phyloP scores from a whole-genome alignment of 2,888 invertebrate genomes.

The Drosophila neonasuta region DNA sequence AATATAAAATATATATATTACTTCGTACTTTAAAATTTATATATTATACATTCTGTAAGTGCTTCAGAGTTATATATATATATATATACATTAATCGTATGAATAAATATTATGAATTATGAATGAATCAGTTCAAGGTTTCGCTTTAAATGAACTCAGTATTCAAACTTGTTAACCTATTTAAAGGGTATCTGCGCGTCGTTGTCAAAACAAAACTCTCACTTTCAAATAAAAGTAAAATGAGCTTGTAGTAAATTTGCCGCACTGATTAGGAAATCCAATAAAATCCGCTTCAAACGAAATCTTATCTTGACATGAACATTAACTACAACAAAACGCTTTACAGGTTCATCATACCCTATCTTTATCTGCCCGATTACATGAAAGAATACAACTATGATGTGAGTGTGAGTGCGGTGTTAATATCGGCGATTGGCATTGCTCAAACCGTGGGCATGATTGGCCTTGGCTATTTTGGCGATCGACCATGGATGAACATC shows the following conservation, averaged over 20 bases:
- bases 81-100: too few species aligned
- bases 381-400: constrained; percentile 88
- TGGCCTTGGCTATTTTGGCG: constrained; percentile 93
- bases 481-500: constrained; percentile 91
- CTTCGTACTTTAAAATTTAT: too few species aligned
- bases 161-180: too few species aligned
- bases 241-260: not conserved
- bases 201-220: not conserved
- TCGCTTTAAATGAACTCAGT: too few species aligned
- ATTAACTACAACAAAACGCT: constrained; percentile 2
- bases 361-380: constrained; percentile 95
- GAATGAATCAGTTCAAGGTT: too few species aligned
- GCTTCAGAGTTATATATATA: too few species aligned
- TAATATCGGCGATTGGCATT: constrained; percentile 93
- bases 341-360: constrained; percentile 96
- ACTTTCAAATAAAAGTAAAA: constrained; percentile 3
- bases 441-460: constrained; percentile 96
- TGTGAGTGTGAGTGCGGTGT: constrained; percentile 88
- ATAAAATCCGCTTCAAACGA: not conserved
- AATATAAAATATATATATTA: too few species aligned
- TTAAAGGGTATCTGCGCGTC: too few species aligned
- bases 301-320: constrained; percentile 1
- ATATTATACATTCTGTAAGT: too few species aligned
- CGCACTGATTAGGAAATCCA: not conserved
- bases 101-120: too few species aligned